phyloP scores from a whole-genome alignment of 2,113 vertebrate species.

The Entomyzon cyanotis region DNA sequence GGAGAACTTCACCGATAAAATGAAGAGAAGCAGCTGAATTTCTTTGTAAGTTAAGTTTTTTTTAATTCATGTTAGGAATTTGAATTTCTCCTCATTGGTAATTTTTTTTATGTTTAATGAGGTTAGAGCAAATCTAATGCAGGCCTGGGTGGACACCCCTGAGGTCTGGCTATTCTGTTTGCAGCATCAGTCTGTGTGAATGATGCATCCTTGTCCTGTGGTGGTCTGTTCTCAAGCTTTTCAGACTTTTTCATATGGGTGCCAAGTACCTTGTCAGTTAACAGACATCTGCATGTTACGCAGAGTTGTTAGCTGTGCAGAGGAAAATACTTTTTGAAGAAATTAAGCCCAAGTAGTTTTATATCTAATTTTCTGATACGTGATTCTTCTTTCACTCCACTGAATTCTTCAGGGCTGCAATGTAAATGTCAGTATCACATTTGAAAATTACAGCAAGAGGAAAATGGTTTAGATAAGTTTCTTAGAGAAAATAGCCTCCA shows the following conservation, averaged over 20 bases:
- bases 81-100: not conserved
- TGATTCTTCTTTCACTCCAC: not conserved
- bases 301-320: not conserved
- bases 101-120: not conserved
- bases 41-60: not conserved
- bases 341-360: not conserved
- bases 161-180: not conserved
- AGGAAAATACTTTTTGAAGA: not conserved
- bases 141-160: not conserved
- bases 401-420: not conserved
- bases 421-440: not conserved
- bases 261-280: not conserved
- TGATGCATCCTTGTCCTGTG: not conserved
- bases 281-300: not conserved
- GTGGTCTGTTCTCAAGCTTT: not conserved
- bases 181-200: not conserved
- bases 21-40: not conserved
- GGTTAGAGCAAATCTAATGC: not conserved
- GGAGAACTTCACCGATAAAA: fast-evolving
- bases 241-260: not conserved
- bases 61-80: not conserved
- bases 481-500: not conserved
- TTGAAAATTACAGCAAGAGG: not conserved
- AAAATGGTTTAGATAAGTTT: not conserved
- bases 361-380: not conserved